phyloP scores from a whole-genome alignment of 1,140 invertebrate species.

The Phortica variegata region DNA sequence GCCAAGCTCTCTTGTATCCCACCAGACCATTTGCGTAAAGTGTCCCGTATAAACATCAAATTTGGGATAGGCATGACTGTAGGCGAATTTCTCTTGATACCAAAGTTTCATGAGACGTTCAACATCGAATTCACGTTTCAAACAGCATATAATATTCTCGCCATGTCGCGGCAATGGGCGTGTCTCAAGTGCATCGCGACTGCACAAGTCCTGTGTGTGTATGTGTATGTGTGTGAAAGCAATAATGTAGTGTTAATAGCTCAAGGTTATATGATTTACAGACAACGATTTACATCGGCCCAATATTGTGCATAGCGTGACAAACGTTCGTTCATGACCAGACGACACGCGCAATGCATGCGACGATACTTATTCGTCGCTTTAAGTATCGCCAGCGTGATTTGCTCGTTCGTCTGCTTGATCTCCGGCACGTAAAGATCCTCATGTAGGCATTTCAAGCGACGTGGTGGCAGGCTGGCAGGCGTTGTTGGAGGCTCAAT shows the following conservation, averaged over 20 bases:
- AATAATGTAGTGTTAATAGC: too few relatives aligned
- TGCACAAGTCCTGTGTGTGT: too few relatives aligned
- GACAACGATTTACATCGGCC: constrained; percentile 12
- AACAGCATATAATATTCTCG: constrained; percentile 6
- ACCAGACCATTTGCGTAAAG: constrained; percentile 73
- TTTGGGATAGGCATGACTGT: constrained; percentile 63
- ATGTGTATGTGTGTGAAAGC: too few relatives aligned
- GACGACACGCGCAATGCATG: constrained; percentile 11
- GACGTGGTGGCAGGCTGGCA: too few relatives aligned
- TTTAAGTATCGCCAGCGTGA: neutral
- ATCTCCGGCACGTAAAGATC: too few relatives aligned
- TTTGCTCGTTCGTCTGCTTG: too few relatives aligned
- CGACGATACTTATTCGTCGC: constrained; percentile 24
- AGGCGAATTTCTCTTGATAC: constrained; percentile 63
- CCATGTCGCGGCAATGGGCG: constrained; percentile 2
- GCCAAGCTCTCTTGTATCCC: constrained; percentile 66
- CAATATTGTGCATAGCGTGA: constrained; percentile 12
- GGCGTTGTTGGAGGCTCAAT: too few relatives aligned
- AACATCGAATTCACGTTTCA: constrained; percentile 6
- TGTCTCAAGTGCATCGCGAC: constrained; percentile 5
- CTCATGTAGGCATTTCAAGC: too few relatives aligned
- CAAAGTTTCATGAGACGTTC: constrained; percentile 39
- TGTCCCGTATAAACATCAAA: constrained; percentile 66
- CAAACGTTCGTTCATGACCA: constrained; percentile 14
- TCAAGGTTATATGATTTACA: too few relatives aligned